Conservation (phyloP, 2,113 vertebrate species). For the Lethenteron reissneri region DNA sequence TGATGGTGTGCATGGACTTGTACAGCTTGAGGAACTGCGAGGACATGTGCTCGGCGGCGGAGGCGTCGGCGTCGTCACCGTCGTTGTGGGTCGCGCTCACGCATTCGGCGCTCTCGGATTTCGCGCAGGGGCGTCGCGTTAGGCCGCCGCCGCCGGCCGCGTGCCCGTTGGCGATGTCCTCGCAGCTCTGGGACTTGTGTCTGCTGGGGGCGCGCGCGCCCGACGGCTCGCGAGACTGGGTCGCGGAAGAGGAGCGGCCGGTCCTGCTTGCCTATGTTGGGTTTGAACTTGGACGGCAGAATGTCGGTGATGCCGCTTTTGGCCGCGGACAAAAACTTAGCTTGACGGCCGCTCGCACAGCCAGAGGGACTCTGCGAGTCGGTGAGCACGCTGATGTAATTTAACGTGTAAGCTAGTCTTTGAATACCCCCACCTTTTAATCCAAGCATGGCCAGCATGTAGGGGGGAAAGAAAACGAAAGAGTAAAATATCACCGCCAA, state of each 20-base stretch:
- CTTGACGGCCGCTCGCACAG: neutral
- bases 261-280: neutral
- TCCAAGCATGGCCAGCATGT: slow-evolving; percentile 4
- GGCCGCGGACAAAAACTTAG: slow-evolving; percentile 1
- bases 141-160: too few species aligned
- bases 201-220: too few species aligned
- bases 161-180: too few species aligned
- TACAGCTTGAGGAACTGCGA: slow-evolving; percentile 6
- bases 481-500: neutral
- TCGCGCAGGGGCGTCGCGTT: neutral
- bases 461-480: neutral
- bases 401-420: neutral
- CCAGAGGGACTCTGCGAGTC: slow-evolving; percentile 5
- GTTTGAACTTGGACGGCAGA: slow-evolving; percentile 1
- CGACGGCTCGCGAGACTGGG: too few species aligned
- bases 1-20: slow-evolving; percentile 3
- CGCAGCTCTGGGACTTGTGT: too few species aligned
- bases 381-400: slow-evolving; percentile 4
- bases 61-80: neutral
- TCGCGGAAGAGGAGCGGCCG: too few species aligned
- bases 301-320: neutral
- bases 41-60: neutral
- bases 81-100: neutral
- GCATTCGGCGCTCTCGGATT: slow-evolving; percentile 4
- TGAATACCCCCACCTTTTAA: slow-evolving; percentile 7